Conservation (phyloP, 1,140 invertebrate species). For the Pollicipes pollicipes region DNA sequence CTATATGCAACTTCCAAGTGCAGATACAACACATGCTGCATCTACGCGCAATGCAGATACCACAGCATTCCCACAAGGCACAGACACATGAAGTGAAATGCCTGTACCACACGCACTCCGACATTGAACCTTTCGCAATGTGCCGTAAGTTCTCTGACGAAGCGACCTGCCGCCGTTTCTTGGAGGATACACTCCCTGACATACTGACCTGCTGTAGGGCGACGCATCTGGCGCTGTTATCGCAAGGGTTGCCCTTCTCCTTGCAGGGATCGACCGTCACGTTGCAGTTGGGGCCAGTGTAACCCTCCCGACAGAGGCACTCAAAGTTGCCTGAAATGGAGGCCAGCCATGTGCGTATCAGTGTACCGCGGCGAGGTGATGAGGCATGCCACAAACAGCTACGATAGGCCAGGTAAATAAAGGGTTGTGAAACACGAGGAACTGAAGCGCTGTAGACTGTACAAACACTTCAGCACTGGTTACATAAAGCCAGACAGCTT, state of each 20-base stretch:
- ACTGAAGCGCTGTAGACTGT: slow-evolving; percentile 72
- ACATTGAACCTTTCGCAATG: too few relatives aligned
- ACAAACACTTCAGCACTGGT: slow-evolving; percentile 15
- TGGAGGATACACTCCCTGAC: too few relatives aligned
- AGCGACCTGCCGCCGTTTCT: too few relatives aligned
- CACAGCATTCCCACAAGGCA: too few relatives aligned
- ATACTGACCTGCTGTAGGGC: slow-evolving; percentile 58
- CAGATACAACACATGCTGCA: too few relatives aligned
- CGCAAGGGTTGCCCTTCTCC: slow-evolving; percentile 69
- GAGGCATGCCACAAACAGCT: slow-evolving; percentile 90
- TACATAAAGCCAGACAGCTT: slow-evolving; percentile 14
- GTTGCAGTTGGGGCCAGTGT: slow-evolving; percentile 73
- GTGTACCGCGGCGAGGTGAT: slow-evolving; percentile 94
- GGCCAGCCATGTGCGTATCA: too few relatives aligned
- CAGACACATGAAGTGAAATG: too few relatives aligned
- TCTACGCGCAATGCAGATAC: too few relatives aligned
- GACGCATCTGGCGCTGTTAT: slow-evolving; percentile 71
- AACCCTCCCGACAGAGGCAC: slow-evolving; percentile 77
- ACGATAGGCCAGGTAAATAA: slow-evolving; percentile 74
- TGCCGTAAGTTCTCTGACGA: too few relatives aligned
- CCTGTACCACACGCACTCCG: too few relatives aligned
- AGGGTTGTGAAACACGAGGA: slow-evolving; percentile 79
- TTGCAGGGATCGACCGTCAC: slow-evolving; percentile 76
- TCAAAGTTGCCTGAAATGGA: slow-evolving; percentile 45
- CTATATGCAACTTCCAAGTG: too few relatives aligned